A percentile compares a stretch with the other conserved stretches of the same genome.
phyloP scores from a whole-genome alignment of 2,797 vertebrate genomes.

The Xiphorhynchus erythropygius region DNA sequence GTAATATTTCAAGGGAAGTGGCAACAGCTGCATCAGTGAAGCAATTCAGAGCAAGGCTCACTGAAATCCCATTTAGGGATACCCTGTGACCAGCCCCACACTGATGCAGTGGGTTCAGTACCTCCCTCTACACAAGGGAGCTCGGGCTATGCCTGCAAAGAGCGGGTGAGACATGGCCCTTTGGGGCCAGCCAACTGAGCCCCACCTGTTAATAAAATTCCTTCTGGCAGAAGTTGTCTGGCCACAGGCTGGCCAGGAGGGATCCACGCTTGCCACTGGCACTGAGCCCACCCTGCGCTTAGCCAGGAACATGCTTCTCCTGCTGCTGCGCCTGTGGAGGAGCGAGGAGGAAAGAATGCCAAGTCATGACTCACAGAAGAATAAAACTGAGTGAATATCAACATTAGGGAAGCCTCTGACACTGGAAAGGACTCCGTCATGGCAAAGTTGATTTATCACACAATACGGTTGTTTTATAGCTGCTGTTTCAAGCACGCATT shows the following conservation, averaged over 20 bases:
- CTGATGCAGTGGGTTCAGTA: neutral
- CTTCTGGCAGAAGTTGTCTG: neutral
- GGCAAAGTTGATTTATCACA: neutral
- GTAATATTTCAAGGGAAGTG: neutral
- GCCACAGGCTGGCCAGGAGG: neutral
- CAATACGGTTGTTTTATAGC: neutral
- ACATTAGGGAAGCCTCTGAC: neutral
- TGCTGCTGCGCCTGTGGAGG: neutral
- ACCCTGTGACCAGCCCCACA: neutral
- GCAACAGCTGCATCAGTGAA: neutral
- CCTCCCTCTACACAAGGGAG: neutral
- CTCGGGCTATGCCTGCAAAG: neutral
- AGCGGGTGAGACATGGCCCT: neutral
- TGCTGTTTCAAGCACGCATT: neutral
- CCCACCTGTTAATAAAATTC: neutral
- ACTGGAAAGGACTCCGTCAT: neutral
- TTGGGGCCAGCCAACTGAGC: neutral
- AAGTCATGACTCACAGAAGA: neutral
- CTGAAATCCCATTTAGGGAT: neutral
- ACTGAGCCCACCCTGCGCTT: neutral
- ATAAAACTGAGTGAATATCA: neutral
- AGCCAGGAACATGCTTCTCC: neutral
- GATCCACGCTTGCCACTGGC: fast-evolving
- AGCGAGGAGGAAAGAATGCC: neutral
- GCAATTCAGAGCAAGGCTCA: neutral